Evolutionary conservation across 2,113 vertebrate genomes (phyloP).

Genomic region (Sylvilagus bachmani): DNA sequence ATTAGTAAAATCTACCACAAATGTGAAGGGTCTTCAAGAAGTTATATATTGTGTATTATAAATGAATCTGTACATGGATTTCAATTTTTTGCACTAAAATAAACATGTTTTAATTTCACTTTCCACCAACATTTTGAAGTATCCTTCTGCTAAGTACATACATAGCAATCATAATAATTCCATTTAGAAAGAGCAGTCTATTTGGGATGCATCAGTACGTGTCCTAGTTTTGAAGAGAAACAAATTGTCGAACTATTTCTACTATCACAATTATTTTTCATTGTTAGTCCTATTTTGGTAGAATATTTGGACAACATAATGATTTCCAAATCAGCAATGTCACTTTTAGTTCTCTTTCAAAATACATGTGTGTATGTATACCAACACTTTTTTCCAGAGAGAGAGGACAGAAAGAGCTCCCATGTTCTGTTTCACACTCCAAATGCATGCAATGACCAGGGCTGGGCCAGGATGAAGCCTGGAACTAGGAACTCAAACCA

Average conservation of each 20-base stretch:
- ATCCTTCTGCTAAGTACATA: neutral
- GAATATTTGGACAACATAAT: neutral
- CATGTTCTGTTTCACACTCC: too few relatives aligned
- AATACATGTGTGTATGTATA: too few relatives aligned
- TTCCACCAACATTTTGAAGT: too few relatives aligned
- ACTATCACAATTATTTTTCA: neutral
- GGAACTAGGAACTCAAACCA: too few relatives aligned
- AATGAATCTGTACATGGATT: too few relatives aligned
- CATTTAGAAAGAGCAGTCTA: neutral
- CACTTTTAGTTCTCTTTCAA: neutral
- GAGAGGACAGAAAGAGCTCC: too few relatives aligned
- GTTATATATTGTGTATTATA: too few relatives aligned
- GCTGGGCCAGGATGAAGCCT: too few relatives aligned
- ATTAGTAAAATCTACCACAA: constrained; percentile 11
- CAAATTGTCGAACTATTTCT: neutral
- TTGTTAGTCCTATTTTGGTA: neutral
- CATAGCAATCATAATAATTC: neutral
- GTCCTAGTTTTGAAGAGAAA: neutral
- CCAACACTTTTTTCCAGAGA: too few relatives aligned
- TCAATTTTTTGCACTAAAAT: too few relatives aligned
- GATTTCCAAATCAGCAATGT: neutral
- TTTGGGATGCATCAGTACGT: neutral
- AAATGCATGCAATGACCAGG: too few relatives aligned
- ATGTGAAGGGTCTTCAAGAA: neutral
- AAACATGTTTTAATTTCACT: too few relatives aligned